These are phyloP conservation scores for Melieria omissa DNA, from an alignment of 2,888 invertebrate genomes.

Conservation along the genomic window DNA sequence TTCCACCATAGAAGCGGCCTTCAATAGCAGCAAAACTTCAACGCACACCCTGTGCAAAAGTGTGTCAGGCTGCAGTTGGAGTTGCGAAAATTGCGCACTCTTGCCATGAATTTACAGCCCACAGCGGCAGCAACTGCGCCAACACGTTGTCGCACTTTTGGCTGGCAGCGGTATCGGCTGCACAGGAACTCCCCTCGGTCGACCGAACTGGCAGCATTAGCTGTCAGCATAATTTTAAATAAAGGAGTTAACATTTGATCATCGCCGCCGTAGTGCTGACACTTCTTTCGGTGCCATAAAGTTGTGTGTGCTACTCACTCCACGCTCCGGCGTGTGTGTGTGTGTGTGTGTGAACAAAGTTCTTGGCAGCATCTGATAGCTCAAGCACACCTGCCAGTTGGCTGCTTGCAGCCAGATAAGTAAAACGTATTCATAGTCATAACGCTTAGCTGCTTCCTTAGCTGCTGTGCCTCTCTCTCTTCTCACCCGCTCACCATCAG, in stretches of 20 bases:
- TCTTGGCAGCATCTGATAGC: slow-evolving; percentile 19
- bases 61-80: no score
- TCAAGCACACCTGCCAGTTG: background rate
- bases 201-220: slow-evolving; percentile 40
- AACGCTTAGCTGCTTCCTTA: background rate
- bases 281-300: slow-evolving; percentile 21
- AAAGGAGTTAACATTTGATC: slow-evolving; percentile 57
- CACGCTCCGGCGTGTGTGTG: background rate
- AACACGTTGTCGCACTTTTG: background rate
- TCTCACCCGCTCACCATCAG: no score
- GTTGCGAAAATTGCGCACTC: no score
- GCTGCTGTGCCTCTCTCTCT: no score
- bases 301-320: slow-evolving; percentile 5
- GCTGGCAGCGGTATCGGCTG: background rate
- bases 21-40: no score
- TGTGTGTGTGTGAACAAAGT: background rate
- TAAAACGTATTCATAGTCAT: slow-evolving; percentile 21
- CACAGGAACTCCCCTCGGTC: background rate
- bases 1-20: no score
- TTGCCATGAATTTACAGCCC: no score
- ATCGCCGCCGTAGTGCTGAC: slow-evolving; percentile 44
- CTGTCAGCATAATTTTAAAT: slow-evolving; percentile 57
- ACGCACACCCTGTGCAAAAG: no score
- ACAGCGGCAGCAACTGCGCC: no score
- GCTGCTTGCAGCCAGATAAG: slow-evolving; percentile 28